A percentile compares a stretch with the other conserved stretches of the same genome.
Evolutionary conservation across 2,113 vertebrate species (phyloP).

Genomic region (Mystacornis crossleyi): DNA sequence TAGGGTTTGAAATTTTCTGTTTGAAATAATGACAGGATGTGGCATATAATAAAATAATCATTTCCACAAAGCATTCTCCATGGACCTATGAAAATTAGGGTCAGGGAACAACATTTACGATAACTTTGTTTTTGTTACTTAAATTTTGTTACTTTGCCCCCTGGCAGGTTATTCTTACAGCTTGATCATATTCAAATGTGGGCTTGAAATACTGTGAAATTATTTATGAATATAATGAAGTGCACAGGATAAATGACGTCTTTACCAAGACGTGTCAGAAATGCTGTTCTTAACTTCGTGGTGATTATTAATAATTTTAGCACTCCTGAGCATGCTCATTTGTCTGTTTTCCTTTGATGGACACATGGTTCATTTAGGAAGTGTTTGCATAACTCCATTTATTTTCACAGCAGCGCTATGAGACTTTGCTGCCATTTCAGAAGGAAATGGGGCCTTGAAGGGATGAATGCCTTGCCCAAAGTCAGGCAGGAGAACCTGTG

Average conservation of each 20-base stretch:
- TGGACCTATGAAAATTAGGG: not conserved
- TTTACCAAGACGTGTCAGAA: not conserved
- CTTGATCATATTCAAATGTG: not conserved
- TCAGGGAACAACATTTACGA: not conserved
- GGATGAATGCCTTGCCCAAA: not conserved
- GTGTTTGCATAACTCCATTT: not conserved
- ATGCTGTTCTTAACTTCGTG: not conserved
- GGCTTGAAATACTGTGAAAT: not conserved
- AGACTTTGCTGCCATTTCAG: not conserved
- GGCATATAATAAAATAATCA: not conserved
- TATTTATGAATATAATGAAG: not conserved
- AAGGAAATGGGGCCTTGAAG: not conserved
- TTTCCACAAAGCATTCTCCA: not conserved
- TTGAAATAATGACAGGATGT: not conserved
- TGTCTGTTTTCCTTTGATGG: not conserved
- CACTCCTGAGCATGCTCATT: not conserved
- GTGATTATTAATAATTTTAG: not conserved
- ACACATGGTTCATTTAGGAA: not conserved
- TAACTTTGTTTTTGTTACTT: not conserved
- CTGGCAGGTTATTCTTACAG: not conserved
- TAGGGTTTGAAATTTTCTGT: not conserved
- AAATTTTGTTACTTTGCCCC: not conserved
- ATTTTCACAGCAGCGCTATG: not conserved
- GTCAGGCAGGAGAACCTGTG: not conserved
- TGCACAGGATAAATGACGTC: not conserved